Conservation (phyloP, 2,888 invertebrate species). For the Fabriciana adippe region DNA sequence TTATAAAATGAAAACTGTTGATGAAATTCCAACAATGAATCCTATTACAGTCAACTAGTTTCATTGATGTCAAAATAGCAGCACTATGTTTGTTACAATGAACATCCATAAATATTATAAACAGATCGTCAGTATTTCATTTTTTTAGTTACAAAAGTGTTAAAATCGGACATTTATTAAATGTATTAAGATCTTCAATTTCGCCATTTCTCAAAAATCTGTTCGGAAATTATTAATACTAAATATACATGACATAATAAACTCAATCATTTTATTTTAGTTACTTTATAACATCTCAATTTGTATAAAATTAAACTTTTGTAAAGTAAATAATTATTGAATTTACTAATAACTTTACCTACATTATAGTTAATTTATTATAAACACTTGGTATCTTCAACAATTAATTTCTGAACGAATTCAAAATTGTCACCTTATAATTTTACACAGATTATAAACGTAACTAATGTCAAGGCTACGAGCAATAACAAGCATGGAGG, state of each 20-base stretch:
- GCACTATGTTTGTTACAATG: slow-evolving; percentile 47
- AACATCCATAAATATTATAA: slow-evolving; percentile 48
- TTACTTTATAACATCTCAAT: no score
- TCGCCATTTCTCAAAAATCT: slow-evolving; percentile 75
- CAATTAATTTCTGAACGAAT: neutral
- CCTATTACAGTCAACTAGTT: slow-evolving; percentile 57
- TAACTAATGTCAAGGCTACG: neutral
- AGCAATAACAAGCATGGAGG: no score
- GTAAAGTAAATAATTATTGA: neutral
- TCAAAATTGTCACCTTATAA: slow-evolving; percentile 2
- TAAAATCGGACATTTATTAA: slow-evolving; percentile 57
- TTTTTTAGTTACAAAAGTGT: slow-evolving; percentile 56
- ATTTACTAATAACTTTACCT: neutral
- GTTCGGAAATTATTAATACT: slow-evolving; percentile 45
- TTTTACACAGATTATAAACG: neutral
- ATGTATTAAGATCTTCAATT: slow-evolving; percentile 68
- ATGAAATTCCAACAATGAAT: slow-evolving; percentile 55
- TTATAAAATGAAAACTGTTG: slow-evolving; percentile 51
- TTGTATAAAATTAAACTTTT: neutral
- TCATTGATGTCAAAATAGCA: slow-evolving; percentile 50
- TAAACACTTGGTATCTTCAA: neutral
- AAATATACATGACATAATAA: neutral
- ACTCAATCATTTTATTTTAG: neutral
- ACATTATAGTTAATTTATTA: neutral
- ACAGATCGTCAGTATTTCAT: slow-evolving; percentile 53